phyloP scores from a whole-genome alignment of 1,140 invertebrate genomes.

The Eupeodes corollae region DNA sequence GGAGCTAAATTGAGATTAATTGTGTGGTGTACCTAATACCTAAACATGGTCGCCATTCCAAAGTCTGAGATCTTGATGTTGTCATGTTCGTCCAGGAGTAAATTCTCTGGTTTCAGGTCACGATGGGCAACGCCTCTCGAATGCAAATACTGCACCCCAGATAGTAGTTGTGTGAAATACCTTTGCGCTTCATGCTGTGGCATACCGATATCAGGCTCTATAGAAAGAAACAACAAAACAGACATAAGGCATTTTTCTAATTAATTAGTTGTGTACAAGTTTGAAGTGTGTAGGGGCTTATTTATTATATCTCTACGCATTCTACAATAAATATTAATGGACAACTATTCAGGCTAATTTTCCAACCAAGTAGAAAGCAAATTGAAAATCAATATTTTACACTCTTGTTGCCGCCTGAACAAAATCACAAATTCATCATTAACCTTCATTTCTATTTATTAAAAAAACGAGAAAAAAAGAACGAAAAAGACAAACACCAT shows the following conservation, averaged over 20 bases:
- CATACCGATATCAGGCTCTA: slow-evolving; percentile 94
- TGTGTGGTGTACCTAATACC: slow-evolving; percentile 40
- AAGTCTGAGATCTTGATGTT: slow-evolving; percentile 94
- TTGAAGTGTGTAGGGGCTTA: too few species aligned
- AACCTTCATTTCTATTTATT: too few species aligned
- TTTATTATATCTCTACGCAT: too few species aligned
- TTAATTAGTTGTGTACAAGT: too few species aligned
- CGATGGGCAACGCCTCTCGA: slow-evolving; percentile 70
- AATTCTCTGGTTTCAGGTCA: slow-evolving; percentile 93
- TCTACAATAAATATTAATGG: too few species aligned
- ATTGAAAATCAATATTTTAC: too few species aligned
- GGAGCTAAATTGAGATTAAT: not conserved
- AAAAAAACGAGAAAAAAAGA: too few species aligned
- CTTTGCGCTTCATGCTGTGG: slow-evolving; percentile 61
- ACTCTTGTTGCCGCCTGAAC: too few species aligned
- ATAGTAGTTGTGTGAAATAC: slow-evolving; percentile 79
- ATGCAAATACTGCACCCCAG: slow-evolving; percentile 77
- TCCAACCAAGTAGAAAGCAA: too few species aligned
- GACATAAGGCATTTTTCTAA: not conserved
- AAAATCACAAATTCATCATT: too few species aligned
- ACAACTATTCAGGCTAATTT: too few species aligned
- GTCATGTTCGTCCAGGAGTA: slow-evolving; percentile 78
- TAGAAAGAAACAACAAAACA: slow-evolving; percentile 18
- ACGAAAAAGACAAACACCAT: too few species aligned
- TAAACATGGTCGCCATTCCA: slow-evolving; percentile 86